phyloP scores from a whole-genome alignment of 2,797 vertebrate species.

The Micromesistius poutassou region DNA sequence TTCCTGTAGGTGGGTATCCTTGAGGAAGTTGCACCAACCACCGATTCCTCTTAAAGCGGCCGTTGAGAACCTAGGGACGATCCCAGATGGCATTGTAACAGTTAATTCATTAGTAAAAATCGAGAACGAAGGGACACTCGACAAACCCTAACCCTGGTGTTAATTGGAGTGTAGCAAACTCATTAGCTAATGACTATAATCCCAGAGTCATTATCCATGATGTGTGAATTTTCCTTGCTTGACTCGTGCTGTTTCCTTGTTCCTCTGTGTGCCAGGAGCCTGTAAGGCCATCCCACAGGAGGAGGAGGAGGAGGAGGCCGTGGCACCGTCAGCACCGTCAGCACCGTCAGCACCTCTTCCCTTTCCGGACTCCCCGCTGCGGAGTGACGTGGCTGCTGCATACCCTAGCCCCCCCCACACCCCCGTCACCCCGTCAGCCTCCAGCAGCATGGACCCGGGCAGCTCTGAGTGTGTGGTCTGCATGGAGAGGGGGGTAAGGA shows the following conservation, averaged over 20 bases:
- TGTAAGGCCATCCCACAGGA: conserved; percentile 36
- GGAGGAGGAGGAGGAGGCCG: conserved; percentile 16
- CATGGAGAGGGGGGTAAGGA: conserved; percentile 86
- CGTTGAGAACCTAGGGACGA: no score
- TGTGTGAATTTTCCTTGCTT: neutral
- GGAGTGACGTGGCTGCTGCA: conserved; percentile 9
- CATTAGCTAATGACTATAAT: no score
- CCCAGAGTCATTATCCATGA: neutral
- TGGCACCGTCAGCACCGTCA: conserved; percentile 24
- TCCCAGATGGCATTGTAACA: neutral
- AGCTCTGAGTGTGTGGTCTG: conserved; percentile 89
- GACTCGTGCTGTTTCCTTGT: conserved; percentile 8
- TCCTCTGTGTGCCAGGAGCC: conserved; percentile 60
- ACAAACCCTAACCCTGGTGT: neutral
- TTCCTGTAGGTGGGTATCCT: neutral
- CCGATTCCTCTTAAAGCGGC: neutral
- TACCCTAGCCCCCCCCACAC: conserved; percentile 45
- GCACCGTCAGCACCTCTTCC: conserved; percentile 15
- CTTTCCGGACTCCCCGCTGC: conserved; percentile 31
- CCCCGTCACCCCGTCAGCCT: conserved; percentile 57
- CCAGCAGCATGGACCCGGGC: conserved; percentile 61
- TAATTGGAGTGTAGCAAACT: neutral
- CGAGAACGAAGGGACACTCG: neutral
- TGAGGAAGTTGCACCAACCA: neutral
- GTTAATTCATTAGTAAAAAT: neutral